A percentile compares a stretch with the other conserved stretches of the same genome.
Evolutionary conservation across 1,140 invertebrate species (phyloP).

Genomic region (Zophobas atratus): DNA sequence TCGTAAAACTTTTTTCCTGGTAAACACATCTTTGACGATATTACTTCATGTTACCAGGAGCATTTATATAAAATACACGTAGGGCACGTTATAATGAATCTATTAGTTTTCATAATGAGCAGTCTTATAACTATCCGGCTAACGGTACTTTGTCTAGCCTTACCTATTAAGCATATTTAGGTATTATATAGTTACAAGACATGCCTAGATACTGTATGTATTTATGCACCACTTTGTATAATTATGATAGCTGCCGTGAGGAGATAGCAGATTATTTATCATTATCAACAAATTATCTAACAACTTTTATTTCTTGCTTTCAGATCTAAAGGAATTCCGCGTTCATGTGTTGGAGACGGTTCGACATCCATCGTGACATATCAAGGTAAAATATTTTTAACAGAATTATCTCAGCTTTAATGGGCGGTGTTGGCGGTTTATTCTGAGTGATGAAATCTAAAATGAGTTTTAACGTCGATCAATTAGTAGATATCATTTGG

Average conservation of each 20-base stretch:
- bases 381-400: slow-evolving; percentile 70
- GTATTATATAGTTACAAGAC: background rate
- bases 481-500: too few relatives aligned
- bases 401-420: background rate
- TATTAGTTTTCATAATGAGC: slow-evolving; percentile 39
- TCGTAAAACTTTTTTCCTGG: too few relatives aligned
- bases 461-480: too few relatives aligned
- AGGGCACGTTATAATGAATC: slow-evolving; percentile 28
- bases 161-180: background rate
- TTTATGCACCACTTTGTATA: too few relatives aligned
- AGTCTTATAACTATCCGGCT: slow-evolving; percentile 6
- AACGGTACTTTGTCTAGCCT: slow-evolving; percentile 2
- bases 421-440: too few relatives aligned
- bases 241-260: too few relatives aligned
- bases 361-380: slow-evolving; percentile 77
- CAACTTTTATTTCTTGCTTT: slow-evolving; percentile 64
- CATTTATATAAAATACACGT: background rate
- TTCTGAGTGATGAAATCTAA: too few relatives aligned
- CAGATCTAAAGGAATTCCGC: slow-evolving; percentile 68
- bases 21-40: too few relatives aligned
- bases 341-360: slow-evolving; percentile 77
- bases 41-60: too few relatives aligned
- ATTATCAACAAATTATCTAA: background rate
- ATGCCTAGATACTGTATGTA: too few relatives aligned
- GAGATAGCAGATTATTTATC: background rate